These are phyloP conservation scores for Macrochelys suwanniensis DNA, from an alignment of 2,797 vertebrate species.

Conservation along the genomic window DNA sequence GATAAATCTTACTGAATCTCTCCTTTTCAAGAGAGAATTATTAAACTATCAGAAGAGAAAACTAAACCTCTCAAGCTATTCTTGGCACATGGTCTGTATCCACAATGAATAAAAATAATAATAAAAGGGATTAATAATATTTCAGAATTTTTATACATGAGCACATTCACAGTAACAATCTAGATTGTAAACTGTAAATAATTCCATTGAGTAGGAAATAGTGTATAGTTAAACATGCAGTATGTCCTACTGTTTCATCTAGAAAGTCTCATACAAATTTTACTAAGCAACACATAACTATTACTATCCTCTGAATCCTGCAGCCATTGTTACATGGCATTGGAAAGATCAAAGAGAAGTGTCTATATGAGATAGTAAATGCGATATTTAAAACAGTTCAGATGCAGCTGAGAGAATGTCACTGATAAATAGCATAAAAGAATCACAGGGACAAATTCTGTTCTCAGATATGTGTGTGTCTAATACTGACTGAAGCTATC, in stretches of 20 bases:
- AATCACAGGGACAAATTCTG: constrained; percentile 27
- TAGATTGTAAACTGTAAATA: constrained; percentile 37
- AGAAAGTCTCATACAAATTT: constrained; percentile 33
- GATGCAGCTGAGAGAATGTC: constrained; percentile 3
- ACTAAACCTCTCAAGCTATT: constrained; percentile 56
- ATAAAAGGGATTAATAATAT: constrained; percentile 51
- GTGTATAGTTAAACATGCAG: not conserved
- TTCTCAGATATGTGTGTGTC: constrained; percentile 51
- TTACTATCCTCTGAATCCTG: not conserved
- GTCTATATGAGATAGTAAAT: constrained; percentile 39
- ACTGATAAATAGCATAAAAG: not conserved
- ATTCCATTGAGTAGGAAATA: constrained; percentile 49
- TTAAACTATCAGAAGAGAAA: constrained; percentile 70
- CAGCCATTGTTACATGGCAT: constrained; percentile 9
- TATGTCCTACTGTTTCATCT: not conserved
- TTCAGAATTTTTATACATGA: constrained; percentile 17
- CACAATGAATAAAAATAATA: constrained; percentile 66
- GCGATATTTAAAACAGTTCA: not conserved
- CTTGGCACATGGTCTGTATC: constrained; percentile 37
- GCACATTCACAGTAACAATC: constrained; percentile 57
- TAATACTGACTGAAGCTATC: constrained; percentile 37
- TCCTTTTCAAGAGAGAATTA: constrained; percentile 76
- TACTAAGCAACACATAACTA: not conserved
- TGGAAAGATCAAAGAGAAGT: constrained; percentile 55
- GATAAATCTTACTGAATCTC: constrained; percentile 77